Base-by-base conservation (phyloP, 1,140 invertebrate species). In the Acromyrmex charruanus region DNA sequence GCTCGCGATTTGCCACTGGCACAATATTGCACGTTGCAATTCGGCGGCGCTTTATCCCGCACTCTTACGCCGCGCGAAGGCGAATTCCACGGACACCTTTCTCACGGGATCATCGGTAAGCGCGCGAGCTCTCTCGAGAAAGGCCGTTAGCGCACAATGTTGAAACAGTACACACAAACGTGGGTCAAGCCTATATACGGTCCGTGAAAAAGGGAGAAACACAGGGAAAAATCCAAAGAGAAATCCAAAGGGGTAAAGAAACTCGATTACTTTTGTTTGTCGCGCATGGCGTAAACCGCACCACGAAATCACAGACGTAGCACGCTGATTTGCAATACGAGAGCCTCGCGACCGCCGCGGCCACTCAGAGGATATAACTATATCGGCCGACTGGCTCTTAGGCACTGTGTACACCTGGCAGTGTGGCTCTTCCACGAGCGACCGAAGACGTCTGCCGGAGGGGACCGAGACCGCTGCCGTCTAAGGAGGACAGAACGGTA, bases 401-500 rank as follows among this genome's bases (percentile, higher is more conserved):
- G 90, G 89, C 87, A 89, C 90, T 85, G 89, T 87, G 75, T 91
- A 91, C 90, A 91, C 90, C 91, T 91, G 91, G 86, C 88, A 89
- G 90, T 92, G 91, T 92, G 92, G 92, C 93, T 95, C 93, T 95
- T 94, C 94, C 92, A 94, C 93, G 94, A 94, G 90, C 94, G 93
- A 94, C 93, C 94, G 93, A 94, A 92, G 91, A 93, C 94, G 94
- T 94, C 94, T 94, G 88, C 89, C 81, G 86, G 89, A 88, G 90
- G 89, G 88, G 75, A 87, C 77, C 82, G 88, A 90, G 89, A 79
- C 90, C 90, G 80, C 85, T 87, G 80, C 88, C 85, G 92, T 92
- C 92, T 94, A 95, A 95, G 94, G 95, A 95, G 95, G 94, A 95
- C 95, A 95, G 94, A 95, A 95, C 95, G 94, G 95, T 95, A 95